Conservation (phyloP, 2,113 vertebrate species). For the Prunella fulvescens region DNA sequence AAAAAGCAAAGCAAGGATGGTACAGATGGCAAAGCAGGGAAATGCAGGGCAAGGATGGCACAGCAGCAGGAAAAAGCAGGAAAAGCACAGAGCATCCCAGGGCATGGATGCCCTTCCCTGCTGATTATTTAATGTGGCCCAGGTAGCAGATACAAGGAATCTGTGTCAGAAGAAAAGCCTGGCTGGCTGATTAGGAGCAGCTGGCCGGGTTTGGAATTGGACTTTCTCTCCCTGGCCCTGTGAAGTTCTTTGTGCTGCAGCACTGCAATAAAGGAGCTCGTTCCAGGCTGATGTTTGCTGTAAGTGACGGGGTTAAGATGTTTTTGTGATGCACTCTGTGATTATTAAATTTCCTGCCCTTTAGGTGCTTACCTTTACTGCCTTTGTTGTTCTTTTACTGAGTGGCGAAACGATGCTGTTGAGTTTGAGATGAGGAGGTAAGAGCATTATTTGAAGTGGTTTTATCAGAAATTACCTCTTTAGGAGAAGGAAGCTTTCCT, state of each 20-base stretch:
- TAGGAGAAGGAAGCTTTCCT: neutral
- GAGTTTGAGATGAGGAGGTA: neutral
- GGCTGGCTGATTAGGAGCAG: conserved; percentile 20
- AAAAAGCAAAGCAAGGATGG: no score
- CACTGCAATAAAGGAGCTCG: neutral
- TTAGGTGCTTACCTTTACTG: neutral
- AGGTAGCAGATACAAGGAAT: conserved; percentile 4
- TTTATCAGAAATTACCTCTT: neutral
- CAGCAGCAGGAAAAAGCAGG: no score
- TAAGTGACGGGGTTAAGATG: neutral
- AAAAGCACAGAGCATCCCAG: neutral
- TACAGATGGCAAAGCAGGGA: no score
- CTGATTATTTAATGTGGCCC: neutral
- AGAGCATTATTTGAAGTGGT: neutral
- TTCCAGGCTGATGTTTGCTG: neutral
- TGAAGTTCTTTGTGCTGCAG: neutral
- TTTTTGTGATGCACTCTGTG: neutral
- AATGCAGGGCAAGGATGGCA: no score
- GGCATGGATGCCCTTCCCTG: neutral
- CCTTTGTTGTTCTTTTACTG: neutral
- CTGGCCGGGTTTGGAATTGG: neutral
- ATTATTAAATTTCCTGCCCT: neutral
- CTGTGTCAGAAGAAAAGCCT: neutral
- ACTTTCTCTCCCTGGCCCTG: neutral
- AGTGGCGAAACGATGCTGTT: neutral